Evolutionary conservation across 1,140 invertebrate genomes (phyloP).

Genomic region (Drosophila melanica): DNA sequence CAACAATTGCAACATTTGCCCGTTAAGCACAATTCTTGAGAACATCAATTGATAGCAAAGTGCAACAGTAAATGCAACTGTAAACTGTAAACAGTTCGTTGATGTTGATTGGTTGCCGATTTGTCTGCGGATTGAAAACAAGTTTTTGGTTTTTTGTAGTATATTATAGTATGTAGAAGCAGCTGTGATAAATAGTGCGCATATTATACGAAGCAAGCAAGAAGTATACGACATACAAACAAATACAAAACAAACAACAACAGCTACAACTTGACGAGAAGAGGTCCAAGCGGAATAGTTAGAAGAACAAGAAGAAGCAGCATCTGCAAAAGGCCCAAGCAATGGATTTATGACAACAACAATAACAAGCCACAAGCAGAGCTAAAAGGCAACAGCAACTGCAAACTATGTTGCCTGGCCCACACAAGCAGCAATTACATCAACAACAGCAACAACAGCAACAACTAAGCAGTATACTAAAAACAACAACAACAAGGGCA

Average conservation of each 20-base stretch:
- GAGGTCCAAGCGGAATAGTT: conserved; percentile 14
- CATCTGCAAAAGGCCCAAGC: conserved; percentile 42
- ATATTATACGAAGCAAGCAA: conserved; percentile 77
- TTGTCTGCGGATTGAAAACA: conserved; percentile 19
- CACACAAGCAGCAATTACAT: conserved; percentile 44
- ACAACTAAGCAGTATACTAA: conserved; percentile 50
- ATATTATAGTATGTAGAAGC: conserved; percentile 80
- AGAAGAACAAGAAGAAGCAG: conserved; percentile 19
- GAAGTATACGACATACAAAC: conserved; percentile 44
- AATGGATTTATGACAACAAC: conserved; percentile 78
- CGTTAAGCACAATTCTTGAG: conserved; percentile 31
- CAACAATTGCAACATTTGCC: conserved; percentile 21
- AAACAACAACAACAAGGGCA: conserved; percentile 51
- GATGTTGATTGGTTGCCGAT: conserved; percentile 18
- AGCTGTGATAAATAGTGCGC: conserved; percentile 84
- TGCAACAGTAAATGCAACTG: conserved; percentile 12
- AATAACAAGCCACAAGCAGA: conserved; percentile 33
- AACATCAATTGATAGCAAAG: conserved; percentile 2
- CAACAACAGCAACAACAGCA: conserved; percentile 36
- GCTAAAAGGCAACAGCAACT: conserved; percentile 42
- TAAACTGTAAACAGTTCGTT: conserved; percentile 19
- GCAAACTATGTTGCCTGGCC: conserved; percentile 40
- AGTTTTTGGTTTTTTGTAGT: conserved; percentile 47
- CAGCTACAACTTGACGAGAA: conserved; percentile 26
- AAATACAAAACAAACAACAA: conserved; percentile 29